Evolutionary conservation across 1,140 invertebrate genomes (phyloP), one percentile per base, ranked within the genome.

Genomic region (Lepidostoma basale): DNA sequence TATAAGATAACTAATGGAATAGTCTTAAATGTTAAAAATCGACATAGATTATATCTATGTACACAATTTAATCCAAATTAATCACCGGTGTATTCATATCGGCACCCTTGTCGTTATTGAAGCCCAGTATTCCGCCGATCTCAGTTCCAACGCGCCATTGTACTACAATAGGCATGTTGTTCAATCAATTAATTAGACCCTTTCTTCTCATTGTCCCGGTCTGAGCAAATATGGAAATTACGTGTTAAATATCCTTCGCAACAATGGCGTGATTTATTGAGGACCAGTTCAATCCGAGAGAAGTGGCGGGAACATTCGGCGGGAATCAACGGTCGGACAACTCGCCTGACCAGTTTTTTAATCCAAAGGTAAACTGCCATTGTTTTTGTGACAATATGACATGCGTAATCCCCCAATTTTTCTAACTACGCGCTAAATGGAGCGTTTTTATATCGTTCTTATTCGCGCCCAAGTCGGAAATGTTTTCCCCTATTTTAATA

Each of bases 171-270:
- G 45, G 23, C 30, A 62, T 26, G 54, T 52, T 67, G 44, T 60
- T 67, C 28, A 62, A 73, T 73, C 70, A 64, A 73, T 73, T 73
- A 73, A 73, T 73, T 73, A 73, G 64, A 54, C 69, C 62, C 40
- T 70, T 70, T 58, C 3, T 12, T 14, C 14, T 49, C 44, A 40
- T 42, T 58, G 30, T 66, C 12, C 23, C 33, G 28, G 20, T 30
- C 23, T 68, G 52, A 62, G 49, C 66, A 65, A 73, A 69, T 59
- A 63, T 62, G 66, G 23, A 68, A 68, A 69, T 66, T 36, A 47
- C 22, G 52, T 62, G 62, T 58, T 70, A 70, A 70, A 70, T 65
- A 63, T 14, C 42, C 54, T 28, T 9, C 8, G 20, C 58, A 72
- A 73, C 67, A 73, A 73, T 69, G 54, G 36, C 42, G 9, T 73